Percentiles rank a stretch among this genome's conserved stretches.
Conservation (phyloP, 2,888 invertebrate genomes). For the Mellilla xanthometata region DNA sequence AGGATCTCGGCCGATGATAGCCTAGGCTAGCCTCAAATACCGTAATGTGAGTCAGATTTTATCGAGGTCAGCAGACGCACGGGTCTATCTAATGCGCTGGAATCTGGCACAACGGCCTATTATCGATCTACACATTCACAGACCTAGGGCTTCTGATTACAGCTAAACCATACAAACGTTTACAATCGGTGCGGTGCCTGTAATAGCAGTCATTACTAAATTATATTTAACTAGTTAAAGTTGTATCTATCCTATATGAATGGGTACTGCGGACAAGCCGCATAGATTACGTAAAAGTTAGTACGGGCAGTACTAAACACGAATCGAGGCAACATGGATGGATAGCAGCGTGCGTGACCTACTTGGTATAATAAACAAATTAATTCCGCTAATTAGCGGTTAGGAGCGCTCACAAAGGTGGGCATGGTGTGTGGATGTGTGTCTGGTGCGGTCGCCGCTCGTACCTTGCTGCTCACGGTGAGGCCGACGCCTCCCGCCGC, state of each 20-base stretch:
- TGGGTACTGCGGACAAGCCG: constrained; percentile 10
- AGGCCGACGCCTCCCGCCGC: constrained; percentile 77
- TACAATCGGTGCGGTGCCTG: no score
- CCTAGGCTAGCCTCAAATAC: neutral
- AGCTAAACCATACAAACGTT: no score
- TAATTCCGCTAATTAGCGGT: constrained; percentile 16
- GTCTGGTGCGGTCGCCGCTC: no score
- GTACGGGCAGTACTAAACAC: constrained; percentile 9
- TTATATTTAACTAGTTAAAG: neutral
- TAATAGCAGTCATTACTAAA: no score
- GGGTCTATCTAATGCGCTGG: constrained; percentile 11
- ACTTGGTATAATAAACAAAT: constrained; percentile 15
- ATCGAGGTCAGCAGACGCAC: neutral
- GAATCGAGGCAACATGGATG: constrained; percentile 10
- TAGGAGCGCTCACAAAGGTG: constrained; percentile 7
- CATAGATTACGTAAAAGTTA: constrained; percentile 10
- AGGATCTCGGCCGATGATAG: neutral
- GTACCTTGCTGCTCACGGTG: constrained; percentile 80
- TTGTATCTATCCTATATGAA: constrained; percentile 10
- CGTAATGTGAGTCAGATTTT: constrained; percentile 3
- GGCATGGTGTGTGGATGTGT: neutral
- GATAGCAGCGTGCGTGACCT: constrained; percentile 11
- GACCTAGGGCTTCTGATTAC: neutral
- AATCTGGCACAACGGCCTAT: constrained; percentile 10
- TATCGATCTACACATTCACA: neutral